Evolutionary conservation across 2,113 vertebrate genomes (phyloP), one percentile per base, ranked within the genome.

Genomic region (Caretta caretta): DNA sequence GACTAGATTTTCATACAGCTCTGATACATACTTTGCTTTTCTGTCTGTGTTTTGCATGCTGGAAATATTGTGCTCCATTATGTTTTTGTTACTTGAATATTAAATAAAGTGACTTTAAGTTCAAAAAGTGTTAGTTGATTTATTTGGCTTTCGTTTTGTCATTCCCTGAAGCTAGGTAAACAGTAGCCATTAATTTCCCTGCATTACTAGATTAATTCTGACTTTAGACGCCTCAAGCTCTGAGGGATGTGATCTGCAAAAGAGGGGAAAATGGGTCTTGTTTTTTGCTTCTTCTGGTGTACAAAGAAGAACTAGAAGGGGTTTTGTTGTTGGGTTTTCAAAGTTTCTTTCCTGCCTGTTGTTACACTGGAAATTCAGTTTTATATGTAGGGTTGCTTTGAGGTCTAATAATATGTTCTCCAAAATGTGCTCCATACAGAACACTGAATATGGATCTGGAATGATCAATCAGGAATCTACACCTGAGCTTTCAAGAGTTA

Each of bases 1-100:
- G 31, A 19, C 14, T 35, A 38, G 38, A 54, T 92, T 89, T 88
- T 24, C 76, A 51, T 88, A 81, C 86, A 14, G 80, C 31, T 90
- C 49, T 20, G 29, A 27, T 85, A 59, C n/a, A 59, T 93, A 82
- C 29, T 79, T 89, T 88, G 20, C 20, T 91, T 78, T 93, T 88
- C 25, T 93, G 48, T 20, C 59, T 87, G 72, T 80, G 49, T 65
- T 95, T 92, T 97, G 79, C 93, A 84, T 94, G 86, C 90, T 94
- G 92, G 65, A 69, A 96, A 81, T 97, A 84, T 51, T 78, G 79
- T 89, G 81, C 84, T 88, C 86, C 84, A 12, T n/a, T 83, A 83
- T 91, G 29, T 92, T 93, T 97, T 97, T 94, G 53, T 97, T 96
- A 98, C 90, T 2, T 91, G 80, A 92, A 93, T 92, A 98, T 97